Conservation (phyloP, 2,797 vertebrate genomes). For the Pipistrellus nathusii region DNA sequence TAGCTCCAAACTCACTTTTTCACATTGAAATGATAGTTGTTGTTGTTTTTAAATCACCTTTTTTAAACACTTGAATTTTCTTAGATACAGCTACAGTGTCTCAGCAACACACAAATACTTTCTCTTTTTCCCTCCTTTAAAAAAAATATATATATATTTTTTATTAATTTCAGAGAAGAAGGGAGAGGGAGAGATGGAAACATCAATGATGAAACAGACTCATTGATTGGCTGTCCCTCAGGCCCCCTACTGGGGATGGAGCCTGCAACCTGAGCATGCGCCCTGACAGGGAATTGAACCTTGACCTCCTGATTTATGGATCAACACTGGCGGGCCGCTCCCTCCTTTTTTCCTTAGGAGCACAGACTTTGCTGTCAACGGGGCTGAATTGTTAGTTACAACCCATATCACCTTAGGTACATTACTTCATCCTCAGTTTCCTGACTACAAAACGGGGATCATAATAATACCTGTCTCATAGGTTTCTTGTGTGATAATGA, state of each 20-base stretch:
- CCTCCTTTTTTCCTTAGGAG: not conserved
- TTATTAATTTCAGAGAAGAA: no score
- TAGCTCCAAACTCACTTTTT: not conserved
- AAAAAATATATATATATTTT: no score
- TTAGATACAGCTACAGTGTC: not conserved
- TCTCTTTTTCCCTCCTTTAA: not conserved
- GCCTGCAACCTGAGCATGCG: no score
- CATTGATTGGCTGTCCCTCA: no score
- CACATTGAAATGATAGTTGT: not conserved
- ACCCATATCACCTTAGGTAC: not conserved
- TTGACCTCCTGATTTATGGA: no score
- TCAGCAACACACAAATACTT: not conserved
- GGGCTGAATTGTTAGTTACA: not conserved
- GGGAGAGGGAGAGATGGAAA: no score
- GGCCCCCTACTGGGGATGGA: no score
- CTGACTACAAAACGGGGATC: not conserved
- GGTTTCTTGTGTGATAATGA: not conserved
- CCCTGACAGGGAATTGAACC: no score
- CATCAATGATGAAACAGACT: no score
- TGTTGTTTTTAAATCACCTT: not conserved
- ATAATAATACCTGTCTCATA: no score
- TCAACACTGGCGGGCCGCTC: no score
- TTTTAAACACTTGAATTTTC: slow-evolving; percentile 5
- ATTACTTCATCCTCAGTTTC: not conserved
- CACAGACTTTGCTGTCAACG: not conserved